Evolutionary conservation across 2,888 invertebrate species (phyloP), one percentile per base, ranked within the genome.

Genomic region (Brenthis hecate): DNA sequence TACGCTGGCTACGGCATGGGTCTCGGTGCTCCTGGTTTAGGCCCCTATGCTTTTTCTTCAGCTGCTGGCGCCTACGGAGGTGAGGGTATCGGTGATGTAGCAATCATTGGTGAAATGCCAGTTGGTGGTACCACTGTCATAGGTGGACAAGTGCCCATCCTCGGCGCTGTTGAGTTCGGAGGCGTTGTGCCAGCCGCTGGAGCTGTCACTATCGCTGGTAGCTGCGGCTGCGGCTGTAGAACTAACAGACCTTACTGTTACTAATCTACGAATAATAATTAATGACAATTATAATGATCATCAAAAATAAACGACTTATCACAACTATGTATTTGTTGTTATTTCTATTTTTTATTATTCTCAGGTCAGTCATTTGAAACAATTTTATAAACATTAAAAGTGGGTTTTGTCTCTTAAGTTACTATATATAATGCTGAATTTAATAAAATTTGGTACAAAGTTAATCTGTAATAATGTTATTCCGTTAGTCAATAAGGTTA

Each of bases 71-170:
- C 69, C 19, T 78, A 76, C 72, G 77, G 80, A 51, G 79, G 78
- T 61, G 68, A 55, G 23, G 80, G 79, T 23, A 65, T 71, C 64
- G 81, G 81, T 4, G 75, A 79, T 55, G 72, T 78, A 48, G 75
- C 73, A 8, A 76, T 79, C 16, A 74, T 68, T 32, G 83, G 81
- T 48, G 76, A 80, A 65, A 57, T 83, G 67, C 74, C 74, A 23
- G 78, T 78, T 13, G 72, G 71, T n/a, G 83, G 82, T 32, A 69
- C 71, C 64, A 79, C 82, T 16, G 57, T 71, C 28, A 76, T 84
- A 54, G 72, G 74, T 51, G 82, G 82, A 47, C 75, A 77, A 55
- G 79, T 82, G 14, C 82, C 82, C 5, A 78, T 82, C 56, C 61
- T 77, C 36, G 82, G 82, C 57, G 75, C 75, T 19, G 81, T 84